Base-by-base conservation (phyloP, 1,140 invertebrate genomes). In the Laodelphax striatellus region DNA sequence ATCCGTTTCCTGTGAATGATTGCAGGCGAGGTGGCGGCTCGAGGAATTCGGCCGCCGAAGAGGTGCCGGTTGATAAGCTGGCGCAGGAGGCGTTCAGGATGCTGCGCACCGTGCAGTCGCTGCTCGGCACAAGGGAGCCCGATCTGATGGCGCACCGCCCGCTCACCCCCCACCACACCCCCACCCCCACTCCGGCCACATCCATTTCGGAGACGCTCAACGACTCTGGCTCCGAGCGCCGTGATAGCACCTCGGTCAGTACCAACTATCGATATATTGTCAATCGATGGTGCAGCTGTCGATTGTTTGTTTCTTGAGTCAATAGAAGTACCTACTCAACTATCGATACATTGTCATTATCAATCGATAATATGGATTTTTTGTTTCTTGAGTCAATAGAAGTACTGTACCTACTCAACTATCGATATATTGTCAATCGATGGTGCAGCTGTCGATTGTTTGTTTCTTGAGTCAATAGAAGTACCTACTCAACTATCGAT, bases 11-110 rank as follows among this genome's bases (percentile, higher is more conserved):
- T n/a, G n/a, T n/a, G n/a, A n/a, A n/a, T n/a, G n/a, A n/a, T 38
- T 38, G 34, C 34, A 38, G 34, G 34, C 34, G 34, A 72, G 74
- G 60, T 75, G 77, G 63, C 76, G 76, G 77, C 77, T 67, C 66
- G 68, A 68, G 71, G 0, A 68, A 70, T 28, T 64, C 69, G 14
- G 46, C 52, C 5, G 59, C 53, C 22, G 75, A 81, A 16, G 77
- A 79, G 58, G 71, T 80, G 10, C 75, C 79, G n/a, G 79, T 81
- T 0, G 80, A 83, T 57, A 85, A 84, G 69, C 67, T 86, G 9
- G 79, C 83, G 0, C 79, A 84, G 64, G 83, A 86, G 71, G 82
- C 83, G 11, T 85, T 82, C 62, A 76, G 77, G 69, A 71, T 86
- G 52, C 75, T 82, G 64, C 74, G 83, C 61, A 85, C 82, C 5